A percentile compares a stretch with the other conserved stretches of the same genome.
Evolutionary conservation across 2,888 invertebrate genomes (phyloP).

Genomic region (Macrophya alboannulata): DNA sequence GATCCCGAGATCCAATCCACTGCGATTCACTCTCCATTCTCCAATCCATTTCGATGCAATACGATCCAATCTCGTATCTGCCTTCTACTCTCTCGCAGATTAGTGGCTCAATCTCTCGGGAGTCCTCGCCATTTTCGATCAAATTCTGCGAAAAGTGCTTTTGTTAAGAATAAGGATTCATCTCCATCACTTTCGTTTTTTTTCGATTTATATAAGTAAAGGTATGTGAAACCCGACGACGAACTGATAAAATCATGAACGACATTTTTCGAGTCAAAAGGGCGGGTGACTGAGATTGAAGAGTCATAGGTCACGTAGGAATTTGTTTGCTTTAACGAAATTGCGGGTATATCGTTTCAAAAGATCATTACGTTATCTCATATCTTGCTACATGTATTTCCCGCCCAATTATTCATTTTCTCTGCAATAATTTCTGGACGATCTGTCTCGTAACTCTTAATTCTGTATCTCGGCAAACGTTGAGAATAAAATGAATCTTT

Average conservation of each 20-base stretch:
- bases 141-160: slow-evolving; percentile 36
- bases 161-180: slow-evolving; percentile 30
- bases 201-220: neutral
- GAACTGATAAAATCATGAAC: slow-evolving; percentile 18
- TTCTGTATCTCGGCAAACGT: slow-evolving; percentile 49
- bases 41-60: slow-evolving; percentile 52
- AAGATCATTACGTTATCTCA: slow-evolving; percentile 53
- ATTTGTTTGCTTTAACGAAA: slow-evolving; percentile 33
- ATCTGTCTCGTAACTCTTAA: slow-evolving; percentile 55
- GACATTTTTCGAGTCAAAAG: slow-evolving; percentile 25
- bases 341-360: slow-evolving; percentile 43
- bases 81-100: slow-evolving; percentile 44
- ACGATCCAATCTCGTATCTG: slow-evolving; percentile 46
- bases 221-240: neutral
- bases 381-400: slow-evolving; percentile 43
- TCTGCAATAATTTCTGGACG: slow-evolving; percentile 50
- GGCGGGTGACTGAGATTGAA: slow-evolving; percentile 11
- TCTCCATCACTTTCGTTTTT: slow-evolving; percentile 11
- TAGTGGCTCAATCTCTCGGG: slow-evolving; percentile 54
- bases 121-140: slow-evolving; percentile 26
- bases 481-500: slow-evolving; percentile 55
- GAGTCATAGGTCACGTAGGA: slow-evolving; percentile 37
- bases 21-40: slow-evolving; percentile 47
- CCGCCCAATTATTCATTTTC: slow-evolving; percentile 49
- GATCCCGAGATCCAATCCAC: slow-evolving; percentile 48